Base-by-base conservation (phyloP, 1,140 invertebrate species). In the Macrocentrus cingulum region DNA sequence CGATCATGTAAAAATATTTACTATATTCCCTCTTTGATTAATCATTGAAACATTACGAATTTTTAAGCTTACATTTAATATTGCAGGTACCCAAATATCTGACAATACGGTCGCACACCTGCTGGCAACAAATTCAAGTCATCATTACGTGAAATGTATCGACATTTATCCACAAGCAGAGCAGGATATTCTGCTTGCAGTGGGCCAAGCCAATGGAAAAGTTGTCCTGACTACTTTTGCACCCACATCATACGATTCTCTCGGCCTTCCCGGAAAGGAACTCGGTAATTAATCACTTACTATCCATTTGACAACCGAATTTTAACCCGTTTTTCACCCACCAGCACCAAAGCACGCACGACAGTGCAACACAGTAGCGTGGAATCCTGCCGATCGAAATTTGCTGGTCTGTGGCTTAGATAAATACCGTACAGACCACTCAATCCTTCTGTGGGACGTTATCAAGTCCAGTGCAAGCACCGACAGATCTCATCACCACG, bases 131-230 rank as follows among this genome's bases (percentile, higher is more conserved):
- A 85, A 87, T 67, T 81, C 82, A 9, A 87, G 83, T 71, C 81
- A 85, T 64, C 84, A 85, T 63, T 89, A 87, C 73, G 82, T 86
- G 7, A 88, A 90, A 79, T 89, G 88, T 72, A 78, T 92, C n/a
- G 90, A 92, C 66, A 88, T 92, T 72, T 87, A 89, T 81, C 85
- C 87, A 39, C 80, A 87, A 75, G 62, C 82, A 13, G 85, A 90
- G 32, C 81, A 83, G 66, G 91, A 93, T 64, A 86, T 90, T 23
- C 80, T 95, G 23, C 78, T 96, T 29, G 93, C 92, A 0, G 83
- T 95, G 50, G 94, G 93, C 1, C 86, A 92, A 67, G 85, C 87
- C 0, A 94, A 91, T 81, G 93, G 94, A n/a, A 89, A 88, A 80
- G 85, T 95, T 19, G 81, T 87, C 4, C 79, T 96, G 1, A 88